Evolutionary conservation across 2,888 invertebrate genomes (phyloP), one percentile per base, ranked within the genome.

Genomic region (Melikaiella ostensackeni): DNA sequence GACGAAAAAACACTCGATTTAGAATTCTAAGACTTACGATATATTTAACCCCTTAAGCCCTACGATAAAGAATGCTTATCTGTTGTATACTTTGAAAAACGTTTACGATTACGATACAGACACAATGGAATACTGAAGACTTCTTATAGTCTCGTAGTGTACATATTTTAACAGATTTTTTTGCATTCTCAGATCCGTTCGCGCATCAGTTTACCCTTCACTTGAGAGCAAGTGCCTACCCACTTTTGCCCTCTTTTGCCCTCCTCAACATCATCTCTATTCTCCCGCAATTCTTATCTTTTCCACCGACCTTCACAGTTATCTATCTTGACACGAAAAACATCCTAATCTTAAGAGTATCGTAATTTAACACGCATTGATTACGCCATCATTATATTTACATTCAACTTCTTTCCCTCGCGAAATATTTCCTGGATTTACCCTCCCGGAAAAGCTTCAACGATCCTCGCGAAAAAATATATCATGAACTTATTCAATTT

Each of bases 41-140:
- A 77, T 55, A 75, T 11, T 42, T 77, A 77, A 79, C 73, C 77
- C 70, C 83, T 79, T 79, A 77, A 75, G 78, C 24, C 30, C 74
- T 70, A 70, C 74, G 61, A 75, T 75, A 79, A 75, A 62, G 70
- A 74, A 64, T 42, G 66, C 75, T 61, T 75, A 62, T 64, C 70
- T 74, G 79, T 73, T 77, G 70, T 78, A 81, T 79, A 80, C 13
- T 75, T 62, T 75, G 46, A 79, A 86, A 84, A 85, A 84, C 83
- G 80, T 81, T 85, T 83, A 87, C 88, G 84, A 87, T 88, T 86
- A 90, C 85, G 85, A 87, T 84, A 88, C 85, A 87, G 84, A 88
- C 86, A 89, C 84, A 84, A 84, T 86, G 87, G 88, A 90, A 90
- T 89, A 89, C 86, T 87, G 89, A 87, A 89, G 87, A 84, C 84